phyloP scores from a whole-genome alignment of 1,140 invertebrate genomes.

The Arion vulgaris region DNA sequence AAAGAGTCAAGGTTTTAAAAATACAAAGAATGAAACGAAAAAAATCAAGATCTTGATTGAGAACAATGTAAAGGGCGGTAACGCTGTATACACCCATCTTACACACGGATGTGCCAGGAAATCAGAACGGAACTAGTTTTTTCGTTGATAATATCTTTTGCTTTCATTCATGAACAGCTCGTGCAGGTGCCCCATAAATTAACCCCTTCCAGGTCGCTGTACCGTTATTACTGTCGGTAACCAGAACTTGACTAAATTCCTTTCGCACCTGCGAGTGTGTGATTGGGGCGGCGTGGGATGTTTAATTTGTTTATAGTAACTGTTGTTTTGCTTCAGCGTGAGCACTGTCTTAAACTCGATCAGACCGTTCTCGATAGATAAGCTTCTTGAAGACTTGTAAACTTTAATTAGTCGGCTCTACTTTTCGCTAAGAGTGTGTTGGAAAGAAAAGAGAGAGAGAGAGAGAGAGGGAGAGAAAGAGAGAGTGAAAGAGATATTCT shows the following conservation, averaged over 20 bases:
- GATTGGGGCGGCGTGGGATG: background rate
- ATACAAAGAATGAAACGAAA: too few species aligned
- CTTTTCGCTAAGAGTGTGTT: background rate
- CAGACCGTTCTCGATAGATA: background rate
- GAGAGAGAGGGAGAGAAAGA: background rate
- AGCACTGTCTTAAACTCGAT: background rate
- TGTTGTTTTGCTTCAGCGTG: background rate
- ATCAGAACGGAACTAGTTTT: background rate
- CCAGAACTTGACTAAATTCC: constrained; percentile 3
- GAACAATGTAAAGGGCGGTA: too few species aligned
- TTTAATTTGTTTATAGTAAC: background rate
- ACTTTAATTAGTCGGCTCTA: background rate
- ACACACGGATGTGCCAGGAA: too few species aligned
- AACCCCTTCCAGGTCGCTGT: constrained; percentile 6
- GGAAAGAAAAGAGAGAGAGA: constrained; percentile 2
- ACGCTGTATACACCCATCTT: background rate
- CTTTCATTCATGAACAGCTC: constrained; percentile 30
- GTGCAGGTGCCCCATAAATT: constrained; percentile 34
- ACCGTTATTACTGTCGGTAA: constrained; percentile 17
- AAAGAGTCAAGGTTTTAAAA: too few species aligned
- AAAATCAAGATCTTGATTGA: too few species aligned
- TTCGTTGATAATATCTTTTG: constrained; percentile 24
- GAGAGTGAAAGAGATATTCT: background rate
- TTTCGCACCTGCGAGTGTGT: constrained; percentile 16
- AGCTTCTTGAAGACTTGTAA: background rate